Percentiles rank a stretch among this genome's conserved stretches.
Evolutionary conservation across 2,797 vertebrate genomes (phyloP).

Genomic region (Sciurus vulgaris): DNA sequence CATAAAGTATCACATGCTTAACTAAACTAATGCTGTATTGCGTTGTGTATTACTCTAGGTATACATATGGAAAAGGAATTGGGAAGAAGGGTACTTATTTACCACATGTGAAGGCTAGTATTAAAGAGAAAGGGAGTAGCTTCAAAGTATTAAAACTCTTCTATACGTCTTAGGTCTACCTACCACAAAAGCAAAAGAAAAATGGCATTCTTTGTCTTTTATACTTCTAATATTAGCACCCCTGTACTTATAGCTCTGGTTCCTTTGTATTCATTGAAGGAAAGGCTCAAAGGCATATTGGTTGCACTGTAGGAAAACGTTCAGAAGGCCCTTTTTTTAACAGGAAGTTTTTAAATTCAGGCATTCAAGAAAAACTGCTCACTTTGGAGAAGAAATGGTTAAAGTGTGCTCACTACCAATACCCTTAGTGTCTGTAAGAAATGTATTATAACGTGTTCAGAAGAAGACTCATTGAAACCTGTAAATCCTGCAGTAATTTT

Average conservation of each 20-base stretch:
- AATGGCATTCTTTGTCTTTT: conserved; percentile 13
- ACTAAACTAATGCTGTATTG: not conserved
- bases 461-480: not conserved
- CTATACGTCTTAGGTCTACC: not conserved
- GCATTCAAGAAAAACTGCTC: conserved; percentile 1
- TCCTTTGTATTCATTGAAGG: conserved; percentile 45
- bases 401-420: not conserved
- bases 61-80: not conserved
- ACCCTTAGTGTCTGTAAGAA: not conserved
- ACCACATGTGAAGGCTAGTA: not conserved
- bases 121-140: conserved; percentile 6
- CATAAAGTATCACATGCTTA: not conserved
- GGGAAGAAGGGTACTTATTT: not conserved
- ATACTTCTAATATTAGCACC: not conserved
- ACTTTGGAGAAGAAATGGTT: not conserved
- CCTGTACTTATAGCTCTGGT: not conserved
- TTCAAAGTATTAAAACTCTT: conserved; percentile 16
- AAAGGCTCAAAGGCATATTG: not conserved
- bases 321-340: not conserved
- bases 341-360: conserved; percentile 55
- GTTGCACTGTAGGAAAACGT: not conserved
- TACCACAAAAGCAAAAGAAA: conserved; percentile 44
- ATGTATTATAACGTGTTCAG: not conserved
- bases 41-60: conserved; percentile 29
- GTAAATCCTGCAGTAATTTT: conserved; percentile 46